A percentile compares a stretch with the other conserved stretches of the same genome.
phyloP scores from a whole-genome alignment of 2,797 vertebrate species.

The Emys orbicularis region DNA sequence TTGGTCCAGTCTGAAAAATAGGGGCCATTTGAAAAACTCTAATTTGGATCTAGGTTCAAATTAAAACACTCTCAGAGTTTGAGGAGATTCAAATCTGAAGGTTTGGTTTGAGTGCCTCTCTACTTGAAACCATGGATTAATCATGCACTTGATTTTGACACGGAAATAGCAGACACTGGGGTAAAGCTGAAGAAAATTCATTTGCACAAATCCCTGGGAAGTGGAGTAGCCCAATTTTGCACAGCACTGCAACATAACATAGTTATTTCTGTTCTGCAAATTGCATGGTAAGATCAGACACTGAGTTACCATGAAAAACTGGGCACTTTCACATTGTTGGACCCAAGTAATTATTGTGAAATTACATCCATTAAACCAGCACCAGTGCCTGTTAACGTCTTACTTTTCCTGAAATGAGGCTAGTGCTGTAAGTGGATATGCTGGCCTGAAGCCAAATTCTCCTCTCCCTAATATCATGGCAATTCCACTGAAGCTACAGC shows the following conservation, averaged over 20 bases:
- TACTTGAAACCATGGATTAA: background rate
- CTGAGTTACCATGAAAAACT: constrained; percentile 11
- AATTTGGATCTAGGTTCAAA: background rate
- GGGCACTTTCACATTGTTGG: background rate
- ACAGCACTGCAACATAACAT: background rate
- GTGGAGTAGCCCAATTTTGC: background rate
- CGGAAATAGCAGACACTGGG: background rate
- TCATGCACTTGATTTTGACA: background rate
- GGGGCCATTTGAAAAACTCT: background rate
- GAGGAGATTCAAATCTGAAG: background rate
- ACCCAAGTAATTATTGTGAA: constrained; percentile 29
- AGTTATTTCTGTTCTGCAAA: background rate
- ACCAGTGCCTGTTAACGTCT: constrained; percentile 8
- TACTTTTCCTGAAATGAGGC: background rate
- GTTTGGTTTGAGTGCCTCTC: background rate
- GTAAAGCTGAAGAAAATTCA: background rate
- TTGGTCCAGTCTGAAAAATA: background rate
- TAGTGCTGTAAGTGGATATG: constrained; percentile 16
- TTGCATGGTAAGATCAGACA: constrained; percentile 23
- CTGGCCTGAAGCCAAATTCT: fast-evolving
- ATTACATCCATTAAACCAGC: background rate
- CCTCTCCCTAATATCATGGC: background rate
- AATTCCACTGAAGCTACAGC: background rate
- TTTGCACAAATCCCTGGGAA: background rate
- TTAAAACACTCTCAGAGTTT: background rate